A percentile compares a stretch with the other conserved stretches of the same genome.
Evolutionary conservation across 1,140 invertebrate genomes (phyloP).

Genomic region (Zaprionus ornatus): DNA sequence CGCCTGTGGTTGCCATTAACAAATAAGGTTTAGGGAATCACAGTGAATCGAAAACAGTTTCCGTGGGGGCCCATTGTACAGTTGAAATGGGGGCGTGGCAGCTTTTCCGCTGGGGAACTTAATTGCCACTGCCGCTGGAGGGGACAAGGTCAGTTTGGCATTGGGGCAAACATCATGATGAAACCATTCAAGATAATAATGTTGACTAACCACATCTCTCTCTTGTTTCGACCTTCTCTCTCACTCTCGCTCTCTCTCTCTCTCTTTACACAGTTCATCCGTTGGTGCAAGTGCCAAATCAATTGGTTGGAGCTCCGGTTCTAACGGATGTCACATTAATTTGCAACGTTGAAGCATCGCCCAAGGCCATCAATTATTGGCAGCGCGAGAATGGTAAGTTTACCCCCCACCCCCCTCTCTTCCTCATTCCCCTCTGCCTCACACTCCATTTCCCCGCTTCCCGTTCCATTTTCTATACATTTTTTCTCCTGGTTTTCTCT

Average conservation of each 20-base stretch:
- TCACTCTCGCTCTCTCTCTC: conserved; percentile 2
- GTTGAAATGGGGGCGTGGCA: background rate
- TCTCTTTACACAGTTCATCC: conserved; percentile 88
- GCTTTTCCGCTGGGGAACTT: background rate
- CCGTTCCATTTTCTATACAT: background rate
- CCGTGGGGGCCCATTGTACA: background rate
- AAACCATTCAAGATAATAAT: conserved; percentile 12
- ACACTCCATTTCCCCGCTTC: background rate
- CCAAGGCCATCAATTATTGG: conserved; percentile 95
- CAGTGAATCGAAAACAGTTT: background rate
- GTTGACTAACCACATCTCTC: conserved; percentile 29
- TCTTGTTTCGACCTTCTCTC: background rate
- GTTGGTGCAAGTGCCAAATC: conserved; percentile 92
- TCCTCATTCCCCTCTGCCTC: background rate
- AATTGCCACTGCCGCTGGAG: conserved; percentile 9
- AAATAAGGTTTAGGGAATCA: conserved; percentile 31
- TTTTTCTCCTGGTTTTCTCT: background rate
- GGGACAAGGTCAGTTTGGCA: background rate
- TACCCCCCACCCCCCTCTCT: background rate
- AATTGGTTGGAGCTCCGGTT: conserved; percentile 91
- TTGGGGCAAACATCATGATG: conserved; percentile 1
- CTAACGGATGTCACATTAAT: conserved; percentile 92
- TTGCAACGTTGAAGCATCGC: conserved; percentile 93
- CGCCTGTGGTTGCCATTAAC: conserved; percentile 48
- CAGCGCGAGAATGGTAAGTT: conserved; percentile 91